Evolutionary conservation across 2,888 invertebrate species (phyloP).

Genomic region (Drosophila parthenogenetica): DNA sequence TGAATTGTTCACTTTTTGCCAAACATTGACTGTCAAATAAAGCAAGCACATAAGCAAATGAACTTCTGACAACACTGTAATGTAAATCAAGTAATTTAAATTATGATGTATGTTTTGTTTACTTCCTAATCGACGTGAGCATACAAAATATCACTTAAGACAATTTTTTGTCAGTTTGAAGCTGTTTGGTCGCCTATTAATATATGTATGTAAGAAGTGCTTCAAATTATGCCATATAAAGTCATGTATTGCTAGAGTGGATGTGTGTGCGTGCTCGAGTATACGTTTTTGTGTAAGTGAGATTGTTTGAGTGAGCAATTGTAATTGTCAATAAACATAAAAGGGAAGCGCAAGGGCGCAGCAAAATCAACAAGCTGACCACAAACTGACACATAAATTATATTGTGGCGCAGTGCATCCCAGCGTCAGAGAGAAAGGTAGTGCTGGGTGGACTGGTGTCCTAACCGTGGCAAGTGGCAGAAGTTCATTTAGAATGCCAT

Average conservation of each 20-base stretch:
- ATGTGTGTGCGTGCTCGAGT: slow-evolving; percentile 10
- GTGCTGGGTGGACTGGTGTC: neutral
- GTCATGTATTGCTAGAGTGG: slow-evolving; percentile 30
- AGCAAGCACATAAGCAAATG: too few species aligned
- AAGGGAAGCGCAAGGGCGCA: slow-evolving; percentile 41
- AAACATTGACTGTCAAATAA: too few species aligned
- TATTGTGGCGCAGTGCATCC: slow-evolving; percentile 70
- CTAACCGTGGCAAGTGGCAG: slow-evolving; percentile 35
- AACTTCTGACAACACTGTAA: too few species aligned
- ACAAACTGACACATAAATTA: slow-evolving; percentile 73
- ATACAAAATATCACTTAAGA: slow-evolving; percentile 32
- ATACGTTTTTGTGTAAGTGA: slow-evolving; percentile 17
- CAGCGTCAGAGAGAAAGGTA: slow-evolving; percentile 30
- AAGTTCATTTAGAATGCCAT: slow-evolving; percentile 71
- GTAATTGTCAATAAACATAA: slow-evolving; percentile 78
- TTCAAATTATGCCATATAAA: slow-evolving; percentile 71
- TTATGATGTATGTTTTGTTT: too few species aligned
- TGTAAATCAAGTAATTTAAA: too few species aligned
- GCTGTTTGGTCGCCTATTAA: slow-evolving; percentile 58
- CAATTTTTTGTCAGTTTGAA: slow-evolving; percentile 71
- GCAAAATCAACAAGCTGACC: slow-evolving; percentile 75
- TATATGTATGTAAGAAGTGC: slow-evolving; percentile 51
- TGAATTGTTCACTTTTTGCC: too few species aligned
- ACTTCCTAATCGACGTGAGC: neutral
- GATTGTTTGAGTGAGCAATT: slow-evolving; percentile 39